phyloP scores from a whole-genome alignment of 2,888 invertebrate species.

The Cataglyphis rosenhaueri region DNA sequence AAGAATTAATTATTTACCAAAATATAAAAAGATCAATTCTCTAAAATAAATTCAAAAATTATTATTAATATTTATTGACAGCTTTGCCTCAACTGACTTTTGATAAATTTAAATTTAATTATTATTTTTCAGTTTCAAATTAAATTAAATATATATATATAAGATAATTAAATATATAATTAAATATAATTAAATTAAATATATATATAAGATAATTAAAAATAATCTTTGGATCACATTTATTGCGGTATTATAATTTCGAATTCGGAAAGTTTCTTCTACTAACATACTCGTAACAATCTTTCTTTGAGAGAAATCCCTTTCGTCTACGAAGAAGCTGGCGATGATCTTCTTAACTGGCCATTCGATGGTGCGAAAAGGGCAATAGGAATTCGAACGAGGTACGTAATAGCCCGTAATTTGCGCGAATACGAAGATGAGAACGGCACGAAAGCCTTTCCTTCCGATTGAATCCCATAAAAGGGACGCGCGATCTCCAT shows the following conservation, averaged over 20 bases:
- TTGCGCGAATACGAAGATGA: conserved; percentile 17
- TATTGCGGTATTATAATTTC: not conserved
- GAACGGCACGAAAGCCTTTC: conserved; percentile 1
- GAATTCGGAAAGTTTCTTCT: not conserved
- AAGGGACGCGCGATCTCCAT: not conserved
- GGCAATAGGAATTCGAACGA: conserved; percentile 26
- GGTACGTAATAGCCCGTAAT: conserved; percentile 21
- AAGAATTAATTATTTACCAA: not conserved
- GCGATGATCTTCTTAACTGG: conserved; percentile 53
- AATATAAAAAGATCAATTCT: not conserved
- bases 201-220: too few relatives aligned
- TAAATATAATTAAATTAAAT: too few relatives aligned
- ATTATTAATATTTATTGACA: not conserved
- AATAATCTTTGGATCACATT: not conserved
- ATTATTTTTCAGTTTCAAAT: too few relatives aligned
- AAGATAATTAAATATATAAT: too few relatives aligned
- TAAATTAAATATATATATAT: too few relatives aligned
- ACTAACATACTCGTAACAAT: not conserved
- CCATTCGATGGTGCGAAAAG: conserved; percentile 34
- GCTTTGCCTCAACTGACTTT: not conserved
- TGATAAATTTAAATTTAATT: not conserved
- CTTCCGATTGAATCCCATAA: not conserved
- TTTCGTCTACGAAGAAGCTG: conserved; percentile 33
- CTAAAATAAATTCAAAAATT: not conserved
- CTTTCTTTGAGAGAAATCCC: not conserved